These are phyloP conservation scores for Gorilla gorilla DNA, from an alignment of 2,113 vertebrate species.

Conservation along the genomic window DNA sequence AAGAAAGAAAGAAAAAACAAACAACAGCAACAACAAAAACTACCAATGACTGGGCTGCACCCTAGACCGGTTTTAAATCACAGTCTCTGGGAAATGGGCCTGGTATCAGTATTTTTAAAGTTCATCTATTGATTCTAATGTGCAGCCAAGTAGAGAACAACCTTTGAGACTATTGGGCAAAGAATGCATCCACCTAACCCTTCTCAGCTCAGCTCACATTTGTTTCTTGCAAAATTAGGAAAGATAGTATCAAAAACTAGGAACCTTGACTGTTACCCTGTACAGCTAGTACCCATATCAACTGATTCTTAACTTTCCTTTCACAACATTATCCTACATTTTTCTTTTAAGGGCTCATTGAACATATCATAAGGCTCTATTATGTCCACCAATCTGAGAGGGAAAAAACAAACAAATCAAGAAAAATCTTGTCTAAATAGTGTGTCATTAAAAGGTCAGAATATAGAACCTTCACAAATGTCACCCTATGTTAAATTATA, in stretches of 20 bases:
- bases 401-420: neutral
- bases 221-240: conserved; percentile 37
- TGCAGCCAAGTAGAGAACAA: neutral
- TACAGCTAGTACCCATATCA: neutral
- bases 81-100: neutral
- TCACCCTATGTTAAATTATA: conserved; percentile 35
- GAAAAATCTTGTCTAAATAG: conserved; percentile 36
- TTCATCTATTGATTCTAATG: neutral
- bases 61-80: neutral
- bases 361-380: conserved; percentile 48
- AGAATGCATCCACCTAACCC: neutral
- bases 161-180: neutral
- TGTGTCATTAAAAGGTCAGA: conserved; percentile 41
- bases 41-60: neutral
- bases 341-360: neutral
- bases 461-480: conserved; percentile 55
- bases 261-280: neutral
- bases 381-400: neutral
- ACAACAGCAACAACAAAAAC: neutral
- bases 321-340: neutral
- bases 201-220: neutral
- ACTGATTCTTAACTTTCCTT: conserved; percentile 34
- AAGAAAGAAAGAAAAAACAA: neutral
- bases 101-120: neutral
- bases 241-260: neutral